These are phyloP conservation scores for Papilio glaucus DNA, from an alignment of 1,140 invertebrate species.

Conservation along the genomic window DNA sequence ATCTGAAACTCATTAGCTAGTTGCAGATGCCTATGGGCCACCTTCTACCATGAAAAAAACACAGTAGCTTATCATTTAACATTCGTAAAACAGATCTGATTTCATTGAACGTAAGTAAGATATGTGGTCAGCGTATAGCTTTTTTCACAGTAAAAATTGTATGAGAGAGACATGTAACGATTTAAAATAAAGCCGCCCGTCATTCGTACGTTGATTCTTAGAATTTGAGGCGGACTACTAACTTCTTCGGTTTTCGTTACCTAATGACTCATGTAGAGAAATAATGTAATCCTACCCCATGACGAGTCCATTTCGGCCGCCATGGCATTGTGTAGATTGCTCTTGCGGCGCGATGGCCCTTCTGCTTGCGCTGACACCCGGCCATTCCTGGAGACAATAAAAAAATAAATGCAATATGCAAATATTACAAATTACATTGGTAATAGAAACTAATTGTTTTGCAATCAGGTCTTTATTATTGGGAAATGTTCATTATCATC, in stretches of 20 bases:
- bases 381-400: conserved; percentile 67
- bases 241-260: background rate
- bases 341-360: conserved; percentile 86
- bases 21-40: too few relatives aligned
- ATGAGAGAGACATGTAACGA: background rate
- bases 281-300: conserved; percentile 62
- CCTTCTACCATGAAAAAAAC: too few relatives aligned
- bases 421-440: conserved; percentile 7
- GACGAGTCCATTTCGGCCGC: conserved; percentile 74
- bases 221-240: background rate
- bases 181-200: background rate
- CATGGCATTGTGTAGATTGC: conserved; percentile 85
- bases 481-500: conserved; percentile 11
- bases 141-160: background rate
- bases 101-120: background rate
- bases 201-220: background rate
- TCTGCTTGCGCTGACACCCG: conserved; percentile 70
- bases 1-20: too few relatives aligned
- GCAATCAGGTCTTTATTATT: conserved; percentile 6
- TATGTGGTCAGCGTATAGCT: background rate
- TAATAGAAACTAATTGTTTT: background rate
- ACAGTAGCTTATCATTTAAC: background rate
- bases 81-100: background rate
- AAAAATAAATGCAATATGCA: conserved; percentile 18
- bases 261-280: background rate